phyloP scores from a whole-genome alignment of 2,888 invertebrate genomes.

The Tipula lateralis region DNA sequence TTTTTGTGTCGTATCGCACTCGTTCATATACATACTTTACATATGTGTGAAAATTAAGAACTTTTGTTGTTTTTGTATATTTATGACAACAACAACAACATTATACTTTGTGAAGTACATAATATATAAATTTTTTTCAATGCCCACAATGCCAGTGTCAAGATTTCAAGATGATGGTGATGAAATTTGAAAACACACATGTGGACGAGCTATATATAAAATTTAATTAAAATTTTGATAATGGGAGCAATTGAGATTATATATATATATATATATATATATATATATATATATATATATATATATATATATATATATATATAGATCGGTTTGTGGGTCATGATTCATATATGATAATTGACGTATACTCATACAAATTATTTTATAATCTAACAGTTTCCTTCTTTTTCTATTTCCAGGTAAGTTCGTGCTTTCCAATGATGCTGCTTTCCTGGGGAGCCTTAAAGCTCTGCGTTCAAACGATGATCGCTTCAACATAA shows the following conservation, averaged over 20 bases:
- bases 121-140: background rate
- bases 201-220: background rate
- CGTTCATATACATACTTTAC: background rate
- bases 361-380: background rate
- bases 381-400: background rate
- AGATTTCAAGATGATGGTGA: background rate
- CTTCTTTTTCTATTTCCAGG: background rate
- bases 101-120: too few relatives aligned
- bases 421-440: background rate
- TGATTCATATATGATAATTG: background rate
- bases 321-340: background rate
- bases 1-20: background rate
- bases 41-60: slow-evolving; percentile 1
- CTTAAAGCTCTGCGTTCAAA: too few relatives aligned
- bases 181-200: background rate
- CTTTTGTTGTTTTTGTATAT: background rate
- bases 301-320: too few relatives aligned
- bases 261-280: too few relatives aligned
- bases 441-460: background rate
- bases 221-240: background rate
- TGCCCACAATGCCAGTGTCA: slow-evolving; percentile 11
- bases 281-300: too few relatives aligned
- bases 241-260: background rate
- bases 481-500: too few relatives aligned
- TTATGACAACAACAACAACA: background rate